A percentile compares a stretch with the other conserved stretches of the same genome.
These are phyloP conservation scores for Zoroaster sp. DNA, from an alignment of 53 echinoderm and acorn worm genomes.

Conservation along the genomic window DNA sequence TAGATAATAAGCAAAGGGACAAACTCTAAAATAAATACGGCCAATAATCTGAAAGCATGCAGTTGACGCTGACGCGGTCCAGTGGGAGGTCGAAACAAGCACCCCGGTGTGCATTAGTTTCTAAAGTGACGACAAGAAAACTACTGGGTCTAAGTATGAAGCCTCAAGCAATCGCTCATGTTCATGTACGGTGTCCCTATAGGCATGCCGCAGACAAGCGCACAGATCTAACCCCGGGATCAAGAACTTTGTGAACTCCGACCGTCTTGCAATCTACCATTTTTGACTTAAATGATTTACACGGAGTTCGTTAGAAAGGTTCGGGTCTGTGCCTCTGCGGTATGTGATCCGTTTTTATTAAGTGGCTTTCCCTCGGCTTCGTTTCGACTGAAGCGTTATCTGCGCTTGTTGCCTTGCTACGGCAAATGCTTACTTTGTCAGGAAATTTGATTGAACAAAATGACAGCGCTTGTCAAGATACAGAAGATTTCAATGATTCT, in stretches of 20 bases:
- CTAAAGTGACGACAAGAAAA: slow-evolving; percentile 28
- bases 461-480: background rate
- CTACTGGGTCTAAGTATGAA: background rate
- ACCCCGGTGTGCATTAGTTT: slow-evolving; percentile 25
- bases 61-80: background rate
- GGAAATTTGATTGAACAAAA: background rate
- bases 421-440: background rate
- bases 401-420: background rate
- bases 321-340: background rate
- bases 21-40: background rate
- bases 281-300: background rate
- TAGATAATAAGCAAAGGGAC: background rate
- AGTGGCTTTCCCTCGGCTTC: background rate
- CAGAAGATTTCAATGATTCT: background rate
- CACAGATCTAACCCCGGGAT: background rate
- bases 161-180: background rate
- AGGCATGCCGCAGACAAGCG: background rate
- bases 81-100: slow-evolving; percentile 15
- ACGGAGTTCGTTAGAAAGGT: background rate
- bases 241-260: slow-evolving; percentile 16
- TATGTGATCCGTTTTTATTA: background rate
- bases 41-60: background rate
- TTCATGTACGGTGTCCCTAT: slow-evolving; percentile 3
- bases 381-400: background rate
- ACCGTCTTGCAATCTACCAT: background rate